A percentile compares a stretch with the other conserved stretches of the same genome.
phyloP scores from a whole-genome alignment of 2,888 invertebrate genomes.

The Smittia sp. region DNA sequence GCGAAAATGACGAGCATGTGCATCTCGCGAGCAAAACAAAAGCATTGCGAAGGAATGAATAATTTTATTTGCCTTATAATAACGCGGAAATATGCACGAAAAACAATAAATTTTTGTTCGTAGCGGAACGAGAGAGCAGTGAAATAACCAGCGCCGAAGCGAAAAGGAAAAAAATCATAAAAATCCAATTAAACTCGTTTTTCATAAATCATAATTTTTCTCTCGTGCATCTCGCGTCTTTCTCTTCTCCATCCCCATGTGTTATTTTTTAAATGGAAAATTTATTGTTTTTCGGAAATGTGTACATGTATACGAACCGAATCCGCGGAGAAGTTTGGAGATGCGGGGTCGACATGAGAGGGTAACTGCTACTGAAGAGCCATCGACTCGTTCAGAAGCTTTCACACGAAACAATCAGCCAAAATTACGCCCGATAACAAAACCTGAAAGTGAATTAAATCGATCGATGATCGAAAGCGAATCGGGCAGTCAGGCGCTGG shows the following conservation, averaged over 20 bases:
- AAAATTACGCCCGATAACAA: background rate
- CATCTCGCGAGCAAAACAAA: background rate
- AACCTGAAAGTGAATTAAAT: background rate
- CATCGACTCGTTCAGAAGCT: background rate
- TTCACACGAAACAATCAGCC: background rate
- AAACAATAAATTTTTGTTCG: background rate
- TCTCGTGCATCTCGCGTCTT: background rate
- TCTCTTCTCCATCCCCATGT: background rate
- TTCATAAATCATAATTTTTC: constrained; percentile 15
- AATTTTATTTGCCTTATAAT: constrained; percentile 8
- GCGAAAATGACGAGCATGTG: too few relatives aligned
- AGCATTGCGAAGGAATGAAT: background rate
- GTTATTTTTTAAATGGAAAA: constrained; percentile 15
- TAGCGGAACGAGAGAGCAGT: background rate
- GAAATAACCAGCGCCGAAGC: background rate
- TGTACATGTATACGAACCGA: background rate
- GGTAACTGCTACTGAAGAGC: background rate
- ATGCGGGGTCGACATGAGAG: background rate
- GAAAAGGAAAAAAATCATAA: background rate
- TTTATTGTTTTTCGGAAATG: constrained; percentile 14
- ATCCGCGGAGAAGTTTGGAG: background rate
- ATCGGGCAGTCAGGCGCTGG: too few relatives aligned
- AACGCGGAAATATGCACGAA: background rate
- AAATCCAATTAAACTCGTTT: constrained; percentile 21
- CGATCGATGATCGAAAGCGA: background rate